These are phyloP conservation scores for Drosophila rubida DNA, from an alignment of 2,888 invertebrate species.

Conservation along the genomic window DNA sequence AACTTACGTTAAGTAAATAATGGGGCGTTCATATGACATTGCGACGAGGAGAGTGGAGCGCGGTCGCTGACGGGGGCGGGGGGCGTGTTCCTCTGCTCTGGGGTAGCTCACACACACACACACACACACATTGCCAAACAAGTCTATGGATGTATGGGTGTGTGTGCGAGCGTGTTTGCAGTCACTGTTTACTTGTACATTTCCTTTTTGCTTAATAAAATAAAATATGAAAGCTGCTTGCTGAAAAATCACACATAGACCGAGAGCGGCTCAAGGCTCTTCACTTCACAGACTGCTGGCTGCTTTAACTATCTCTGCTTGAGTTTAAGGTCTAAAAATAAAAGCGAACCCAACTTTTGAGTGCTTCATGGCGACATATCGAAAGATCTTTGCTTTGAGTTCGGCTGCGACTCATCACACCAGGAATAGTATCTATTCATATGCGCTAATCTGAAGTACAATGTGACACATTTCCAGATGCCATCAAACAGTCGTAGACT, in stretches of 20 bases:
- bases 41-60: constrained; percentile 29
- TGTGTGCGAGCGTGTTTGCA: constrained; percentile 56
- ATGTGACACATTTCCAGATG: not conserved
- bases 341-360: not conserved
- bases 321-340: not conserved
- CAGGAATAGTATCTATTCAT: constrained; percentile 9
- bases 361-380: not conserved
- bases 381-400: not conserved
- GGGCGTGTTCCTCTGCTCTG: constrained; percentile 13
- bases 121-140: constrained; percentile 1
- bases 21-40: constrained; percentile 79
- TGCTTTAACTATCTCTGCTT: constrained; percentile 11
- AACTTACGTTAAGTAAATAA: constrained; percentile 81
- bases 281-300: constrained; percentile 1
- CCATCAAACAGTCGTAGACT: not conserved
- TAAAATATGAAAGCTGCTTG: constrained; percentile 69
- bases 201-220: constrained; percentile 76
- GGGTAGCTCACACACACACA: constrained; percentile 6
- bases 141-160: constrained; percentile 13
- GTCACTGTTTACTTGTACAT: constrained; percentile 73
- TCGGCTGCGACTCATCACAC: not conserved
- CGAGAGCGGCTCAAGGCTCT: not conserved
- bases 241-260: constrained; percentile 36
- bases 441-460: constrained; percentile 9
- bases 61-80: too few species aligned